Base-by-base conservation (phyloP, 1,140 invertebrate species). In the Drosophila nebulosa region DNA sequence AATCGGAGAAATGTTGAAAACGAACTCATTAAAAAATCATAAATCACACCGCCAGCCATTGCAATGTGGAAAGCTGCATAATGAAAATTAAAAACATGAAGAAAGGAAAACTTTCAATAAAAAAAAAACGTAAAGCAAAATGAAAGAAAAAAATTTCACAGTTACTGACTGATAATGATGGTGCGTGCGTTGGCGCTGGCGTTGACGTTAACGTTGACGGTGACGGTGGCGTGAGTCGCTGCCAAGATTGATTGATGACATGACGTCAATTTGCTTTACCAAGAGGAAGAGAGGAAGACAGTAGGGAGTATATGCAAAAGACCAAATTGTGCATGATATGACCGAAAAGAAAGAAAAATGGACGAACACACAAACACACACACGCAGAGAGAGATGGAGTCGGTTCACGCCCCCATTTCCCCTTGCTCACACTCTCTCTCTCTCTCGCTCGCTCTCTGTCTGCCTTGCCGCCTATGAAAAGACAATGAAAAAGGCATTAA, bases 401-500 rank as follows among this genome's bases (percentile, higher is more conserved):
- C 9, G 3, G 30, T 1, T 32, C 2, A 12, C 63, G 75, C 42
- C 67, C 59, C 4, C 27, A 30, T 30, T 9, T 30, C 27, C 0
- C 27, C 27, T n/a, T 76, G 65, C 35, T 70, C 30, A 52, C 61
- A 67, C 61, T 7, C 42, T 2, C 16, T 3, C 50, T 50, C 42
- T 52, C 71, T 27, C 57, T 71, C 46, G 71, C 79, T 42, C 39
- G 52, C 69, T 62, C 39, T 21, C 39, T n/a, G 39, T 46, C 39
- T 46, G 16, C 39, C 39, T 21, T 46, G 7, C 16, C 18, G n/a
- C 39, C 39, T 46, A 74, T 74, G 71, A 70, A 67, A 67, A 77
- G 69, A 80, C 80, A 86, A 84, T 84, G 80, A 84, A 84, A 84
- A 85, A 86, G 73, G 67, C 80, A 85, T 85, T 85, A 85, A 86